Conservation (phyloP, 1,140 invertebrate species). For the Penaeus chinensis region DNA sequence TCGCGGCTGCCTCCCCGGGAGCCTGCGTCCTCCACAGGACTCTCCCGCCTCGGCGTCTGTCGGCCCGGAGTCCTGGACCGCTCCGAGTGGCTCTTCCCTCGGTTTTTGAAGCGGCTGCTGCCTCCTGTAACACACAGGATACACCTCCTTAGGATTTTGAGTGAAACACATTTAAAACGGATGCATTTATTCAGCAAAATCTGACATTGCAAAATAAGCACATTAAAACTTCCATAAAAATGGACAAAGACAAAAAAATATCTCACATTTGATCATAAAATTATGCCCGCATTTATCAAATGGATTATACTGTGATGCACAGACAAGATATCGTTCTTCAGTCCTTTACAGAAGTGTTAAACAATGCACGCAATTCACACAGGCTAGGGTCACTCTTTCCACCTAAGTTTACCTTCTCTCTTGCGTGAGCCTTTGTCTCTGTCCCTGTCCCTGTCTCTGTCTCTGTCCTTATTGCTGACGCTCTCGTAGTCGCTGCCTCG, state of each 20-base stretch:
- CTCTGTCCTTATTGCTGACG: constrained; percentile 57
- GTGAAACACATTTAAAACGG: constrained; percentile 48
- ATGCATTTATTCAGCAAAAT: constrained; percentile 58
- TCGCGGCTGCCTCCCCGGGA: constrained; percentile 37
- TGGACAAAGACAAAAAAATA: constrained; percentile 46
- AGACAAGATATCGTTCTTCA: constrained; percentile 50
- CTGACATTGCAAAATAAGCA: constrained; percentile 58
- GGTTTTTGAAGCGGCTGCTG: constrained; percentile 58
- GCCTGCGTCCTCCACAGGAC: constrained; percentile 36
- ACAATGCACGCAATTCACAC: constrained; percentile 47
- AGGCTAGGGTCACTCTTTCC: constrained; percentile 56
- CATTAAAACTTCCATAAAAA: constrained; percentile 37
- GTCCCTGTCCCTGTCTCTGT: constrained; percentile 53
- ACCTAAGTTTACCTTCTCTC: constrained; percentile 64
- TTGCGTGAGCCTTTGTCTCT: constrained; percentile 62
- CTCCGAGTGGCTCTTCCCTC: constrained; percentile 56
- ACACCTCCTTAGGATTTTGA: constrained; percentile 51
- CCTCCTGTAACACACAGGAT: constrained; percentile 64
- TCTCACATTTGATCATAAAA: constrained; percentile 23
- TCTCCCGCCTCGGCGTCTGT: constrained; percentile 43
- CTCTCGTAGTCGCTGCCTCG: constrained; percentile 58
- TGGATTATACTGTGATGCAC: constrained; percentile 54
- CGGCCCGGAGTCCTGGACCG: constrained; percentile 61
- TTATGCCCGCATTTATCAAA: constrained; percentile 37
- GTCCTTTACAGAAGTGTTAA: constrained; percentile 47